These are phyloP conservation scores for Sipunculus nudus DNA, from an alignment of 2,888 invertebrate species.

Conservation along the genomic window DNA sequence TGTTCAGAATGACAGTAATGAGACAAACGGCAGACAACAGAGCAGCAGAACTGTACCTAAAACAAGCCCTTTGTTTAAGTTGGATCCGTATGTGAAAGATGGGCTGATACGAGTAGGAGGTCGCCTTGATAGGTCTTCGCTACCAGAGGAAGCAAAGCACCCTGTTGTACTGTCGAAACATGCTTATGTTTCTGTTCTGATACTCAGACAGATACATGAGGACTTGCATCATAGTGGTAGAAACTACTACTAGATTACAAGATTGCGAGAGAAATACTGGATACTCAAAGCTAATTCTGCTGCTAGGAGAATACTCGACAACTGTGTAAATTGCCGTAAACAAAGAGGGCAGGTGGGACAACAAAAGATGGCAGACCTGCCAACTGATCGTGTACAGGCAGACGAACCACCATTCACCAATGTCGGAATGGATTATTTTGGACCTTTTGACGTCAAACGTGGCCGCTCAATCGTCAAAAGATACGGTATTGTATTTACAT, in stretches of 20 bases:
- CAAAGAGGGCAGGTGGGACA: no score
- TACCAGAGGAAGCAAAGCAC: not conserved
- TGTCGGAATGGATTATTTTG: slow-evolving; percentile 1
- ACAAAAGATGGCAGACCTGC: slow-evolving; percentile 3
- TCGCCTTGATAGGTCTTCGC: slow-evolving; percentile 6
- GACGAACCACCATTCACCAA: not conserved
- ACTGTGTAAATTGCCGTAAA: no score
- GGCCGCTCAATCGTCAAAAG: not conserved
- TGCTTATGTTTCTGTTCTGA: slow-evolving; percentile 11
- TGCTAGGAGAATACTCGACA: no score
- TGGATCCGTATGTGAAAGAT: slow-evolving; percentile 20
- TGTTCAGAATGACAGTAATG: no score
- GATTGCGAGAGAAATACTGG: not conserved
- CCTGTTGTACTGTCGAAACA: slow-evolving; percentile 15
- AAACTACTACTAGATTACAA: not conserved
- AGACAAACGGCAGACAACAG: no score
- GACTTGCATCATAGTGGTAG: not conserved
- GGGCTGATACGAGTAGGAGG: slow-evolving; percentile 31
- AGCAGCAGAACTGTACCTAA: no score
- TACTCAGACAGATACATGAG: slow-evolving; percentile 37
- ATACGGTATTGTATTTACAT: not conserved
- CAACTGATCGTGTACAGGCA: not conserved
- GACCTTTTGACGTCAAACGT: not conserved
- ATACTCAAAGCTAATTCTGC: no score
- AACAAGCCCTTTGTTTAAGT: not conserved